phyloP scores from a whole-genome alignment of 2,888 invertebrate genomes.

The Melinaea menophilus region DNA sequence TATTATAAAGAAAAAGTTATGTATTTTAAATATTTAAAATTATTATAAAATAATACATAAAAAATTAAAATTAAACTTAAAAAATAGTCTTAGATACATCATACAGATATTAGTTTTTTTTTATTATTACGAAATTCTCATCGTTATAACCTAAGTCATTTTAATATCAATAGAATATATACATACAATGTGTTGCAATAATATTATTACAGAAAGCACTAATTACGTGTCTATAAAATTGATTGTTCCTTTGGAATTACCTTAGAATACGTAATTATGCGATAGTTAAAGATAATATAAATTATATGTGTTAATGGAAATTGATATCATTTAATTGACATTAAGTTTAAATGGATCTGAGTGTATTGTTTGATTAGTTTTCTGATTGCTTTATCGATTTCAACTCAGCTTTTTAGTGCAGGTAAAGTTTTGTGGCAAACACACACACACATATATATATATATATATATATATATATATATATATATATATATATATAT shows the following conservation, averaged over 20 bases:
- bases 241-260: slow-evolving; percentile 26
- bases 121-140: not conserved
- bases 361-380: not conserved
- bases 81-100: too few relatives aligned
- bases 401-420: not conserved
- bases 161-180: not conserved
- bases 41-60: not conserved
- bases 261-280: slow-evolving; percentile 29
- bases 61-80: not conserved
- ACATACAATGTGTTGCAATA: slow-evolving; percentile 41
- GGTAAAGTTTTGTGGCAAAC: too few relatives aligned
- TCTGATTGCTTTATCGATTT: slow-evolving; percentile 4
- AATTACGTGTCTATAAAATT: slow-evolving; percentile 33
- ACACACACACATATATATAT: too few relatives aligned
- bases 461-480: too few relatives aligned
- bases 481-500: too few relatives aligned
- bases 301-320: slow-evolving; percentile 20
- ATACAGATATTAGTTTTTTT: not conserved
- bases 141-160: not conserved
- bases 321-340: slow-evolving; percentile 1
- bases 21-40: too few relatives aligned
- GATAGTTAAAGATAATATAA: slow-evolving; percentile 18
- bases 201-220: slow-evolving; percentile 38
- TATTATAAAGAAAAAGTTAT: too few relatives aligned
- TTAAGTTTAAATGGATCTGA: not conserved